These are phyloP conservation scores for Elymnias hypermnestra DNA, from an alignment of 1,140 invertebrate genomes.

Conservation along the genomic window DNA sequence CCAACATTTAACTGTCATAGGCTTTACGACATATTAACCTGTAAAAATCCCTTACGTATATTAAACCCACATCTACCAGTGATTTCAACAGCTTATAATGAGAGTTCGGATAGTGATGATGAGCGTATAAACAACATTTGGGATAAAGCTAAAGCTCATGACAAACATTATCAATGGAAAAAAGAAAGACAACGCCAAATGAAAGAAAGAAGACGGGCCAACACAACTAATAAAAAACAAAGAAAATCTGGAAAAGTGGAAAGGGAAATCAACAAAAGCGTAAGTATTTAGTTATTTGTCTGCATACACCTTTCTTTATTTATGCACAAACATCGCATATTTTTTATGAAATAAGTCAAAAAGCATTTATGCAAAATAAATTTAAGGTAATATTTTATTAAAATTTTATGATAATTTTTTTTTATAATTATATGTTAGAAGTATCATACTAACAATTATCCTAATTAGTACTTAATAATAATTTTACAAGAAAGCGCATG, in stretches of 20 bases:
- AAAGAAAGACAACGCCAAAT: conserved; percentile 56
- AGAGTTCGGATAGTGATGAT: conserved; percentile 59
- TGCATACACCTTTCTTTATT: background rate
- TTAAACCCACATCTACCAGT: conserved; percentile 64
- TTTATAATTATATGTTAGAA: too few relatives aligned
- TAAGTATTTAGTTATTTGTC: conserved; percentile 34
- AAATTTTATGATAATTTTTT: too few relatives aligned
- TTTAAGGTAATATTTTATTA: too few relatives aligned
- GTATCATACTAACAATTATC: too few relatives aligned
- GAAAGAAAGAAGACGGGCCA: conserved; percentile 62
- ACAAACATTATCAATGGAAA: conserved; percentile 71
- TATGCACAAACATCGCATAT: background rate
- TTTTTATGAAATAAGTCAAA: background rate
- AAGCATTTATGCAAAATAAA: too few relatives aligned
- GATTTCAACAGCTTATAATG: conserved; percentile 27
- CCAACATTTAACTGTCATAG: conserved; percentile 79
- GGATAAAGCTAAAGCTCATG: conserved; percentile 59
- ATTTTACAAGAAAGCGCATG: too few relatives aligned
- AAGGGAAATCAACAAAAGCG: conserved; percentile 48
- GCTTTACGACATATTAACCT: conserved; percentile 79
- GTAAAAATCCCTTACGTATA: conserved; percentile 71
- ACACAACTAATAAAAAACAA: conserved; percentile 44
- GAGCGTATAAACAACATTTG: conserved; percentile 62
- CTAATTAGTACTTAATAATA: too few relatives aligned
- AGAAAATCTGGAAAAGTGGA: conserved; percentile 33